These are phyloP conservation scores for Tetanocera ferruginea DNA, from an alignment of 2,888 invertebrate species.

Conservation along the genomic window DNA sequence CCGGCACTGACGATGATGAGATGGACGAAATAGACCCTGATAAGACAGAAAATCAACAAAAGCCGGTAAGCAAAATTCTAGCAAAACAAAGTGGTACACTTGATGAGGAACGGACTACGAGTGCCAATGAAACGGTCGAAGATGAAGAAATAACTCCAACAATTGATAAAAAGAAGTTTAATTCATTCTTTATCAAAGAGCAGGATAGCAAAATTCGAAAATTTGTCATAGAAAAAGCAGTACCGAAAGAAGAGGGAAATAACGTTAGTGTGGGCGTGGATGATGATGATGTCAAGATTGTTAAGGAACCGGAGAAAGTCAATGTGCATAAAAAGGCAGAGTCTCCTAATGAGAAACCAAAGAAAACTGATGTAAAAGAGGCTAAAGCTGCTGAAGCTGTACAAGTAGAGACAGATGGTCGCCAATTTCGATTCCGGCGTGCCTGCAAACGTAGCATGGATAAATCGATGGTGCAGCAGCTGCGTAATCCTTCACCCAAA, in stretches of 20 bases:
- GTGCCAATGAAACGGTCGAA: conserved; percentile 37
- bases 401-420: conserved; percentile 37
- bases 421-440: conserved; percentile 43
- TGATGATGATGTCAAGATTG: background rate
- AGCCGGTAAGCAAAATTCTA: background rate
- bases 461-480: conserved; percentile 28
- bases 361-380: background rate
- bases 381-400: background rate
- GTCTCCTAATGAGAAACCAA: background rate
- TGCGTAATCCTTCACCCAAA: background rate
- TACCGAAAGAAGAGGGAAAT: conserved; percentile 33
- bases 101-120: conserved; percentile 34
- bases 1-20: conserved; percentile 35
- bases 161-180: background rate
- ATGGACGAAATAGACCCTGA: conserved; percentile 15
- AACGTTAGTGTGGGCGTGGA: background rate
- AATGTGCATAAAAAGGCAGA: background rate
- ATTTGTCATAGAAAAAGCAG: conserved; percentile 54
- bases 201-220: conserved; percentile 32
- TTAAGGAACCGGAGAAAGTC: background rate
- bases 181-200: conserved; percentile 4
- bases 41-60: background rate
- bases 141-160: conserved; percentile 2
- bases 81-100: background rate
- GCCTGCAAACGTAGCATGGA: conserved; percentile 44